Evolutionary conservation across 2,888 invertebrate genomes (phyloP), one percentile per base, ranked within the genome.

Genomic region (Cabera pusaria): DNA sequence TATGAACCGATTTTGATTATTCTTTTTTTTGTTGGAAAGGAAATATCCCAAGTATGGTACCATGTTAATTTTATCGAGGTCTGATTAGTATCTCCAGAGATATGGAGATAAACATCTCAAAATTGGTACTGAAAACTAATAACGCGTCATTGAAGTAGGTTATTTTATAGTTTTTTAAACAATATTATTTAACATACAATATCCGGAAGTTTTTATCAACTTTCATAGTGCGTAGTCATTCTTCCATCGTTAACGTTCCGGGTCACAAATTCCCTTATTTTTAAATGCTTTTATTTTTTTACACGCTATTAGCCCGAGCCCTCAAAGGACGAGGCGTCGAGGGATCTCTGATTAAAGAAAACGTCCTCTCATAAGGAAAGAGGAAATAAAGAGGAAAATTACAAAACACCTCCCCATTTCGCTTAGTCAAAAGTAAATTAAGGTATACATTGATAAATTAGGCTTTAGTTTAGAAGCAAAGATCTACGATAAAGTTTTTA

Each of bases 361-460:
- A 42, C 18, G 31, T 31, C 35, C 22, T 22, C 25, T n/a, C n/a
- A n/a, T n/a, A 20, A 33, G 24, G 10, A 7, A 33, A 19, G 12
- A 34, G 28, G 29, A 24, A 52, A 31, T 22, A 22, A 49, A 37
- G 28, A 40, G 24, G 38, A 16, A 47, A 48, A 46, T 46, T 45
- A 37, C 45, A 43, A 50, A 48, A 49, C 40, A 45, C 42, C 44
- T 37, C 44, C 29, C 36, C 49, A 44, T 56, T 60, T 56, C 46
- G 56, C 52, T 54, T 40, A 52, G 55, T 58, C 49, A 53, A 59
- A 62, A 52, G 57, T 46, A 61, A 62, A 62, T 62, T 59, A 65
- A 59, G 58, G 62, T 57, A 53, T 54, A 58, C 57, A 57, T 61
- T 60, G 60, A 62, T 60, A 61, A 64, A 57, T 61, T 59, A 48